These are phyloP conservation scores for Tipula unca DNA, from an alignment of 2,888 invertebrate genomes.

Conservation along the genomic window DNA sequence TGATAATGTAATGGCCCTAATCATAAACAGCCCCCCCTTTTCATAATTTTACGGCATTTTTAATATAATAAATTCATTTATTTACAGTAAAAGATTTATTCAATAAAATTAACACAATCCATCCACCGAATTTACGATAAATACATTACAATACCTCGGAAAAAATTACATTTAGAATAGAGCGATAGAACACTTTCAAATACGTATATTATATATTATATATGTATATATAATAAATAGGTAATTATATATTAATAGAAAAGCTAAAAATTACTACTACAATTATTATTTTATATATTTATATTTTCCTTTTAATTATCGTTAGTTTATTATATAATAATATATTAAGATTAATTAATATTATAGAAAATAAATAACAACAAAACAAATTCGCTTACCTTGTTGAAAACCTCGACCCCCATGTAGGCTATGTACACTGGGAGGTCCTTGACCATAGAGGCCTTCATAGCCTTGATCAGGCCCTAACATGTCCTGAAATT, in stretches of 20 bases:
- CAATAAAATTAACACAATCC: not conserved
- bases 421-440: slow-evolving; percentile 74
- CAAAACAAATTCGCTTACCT: slow-evolving; percentile 53
- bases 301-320: not conserved
- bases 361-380: not conserved
- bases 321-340: not conserved
- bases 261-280: not conserved
- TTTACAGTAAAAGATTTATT: not conserved
- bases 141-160: not conserved
- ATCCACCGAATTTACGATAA: not conserved
- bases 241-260: not conserved
- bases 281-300: not conserved
- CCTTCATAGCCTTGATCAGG: slow-evolving; percentile 90
- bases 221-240: no score
- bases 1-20: not conserved
- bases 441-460: slow-evolving; percentile 86
- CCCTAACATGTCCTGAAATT: slow-evolving; percentile 53
- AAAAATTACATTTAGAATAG: not conserved
- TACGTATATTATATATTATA: no score
- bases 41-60: not conserved
- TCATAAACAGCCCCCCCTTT: not conserved
- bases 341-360: not conserved
- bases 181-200: not conserved
- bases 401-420: slow-evolving; percentile 72
- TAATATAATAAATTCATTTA: not conserved